Evolutionary conservation across 2,797 vertebrate genomes (phyloP), one percentile per base, ranked within the genome.

Genomic region (Aulostomus chinensis): DNA sequence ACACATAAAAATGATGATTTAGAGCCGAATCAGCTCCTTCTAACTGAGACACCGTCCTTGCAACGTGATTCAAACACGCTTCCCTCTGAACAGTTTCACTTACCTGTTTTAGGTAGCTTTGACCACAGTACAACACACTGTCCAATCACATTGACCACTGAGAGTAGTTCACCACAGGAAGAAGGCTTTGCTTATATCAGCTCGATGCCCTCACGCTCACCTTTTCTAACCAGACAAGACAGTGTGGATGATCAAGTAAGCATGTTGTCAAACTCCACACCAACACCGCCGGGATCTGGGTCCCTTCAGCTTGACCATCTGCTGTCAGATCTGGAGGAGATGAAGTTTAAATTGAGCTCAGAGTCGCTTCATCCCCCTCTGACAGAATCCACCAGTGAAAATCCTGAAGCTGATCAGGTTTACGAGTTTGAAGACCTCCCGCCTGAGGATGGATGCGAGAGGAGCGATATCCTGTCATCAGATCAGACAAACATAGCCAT

Each of bases 221-320:
- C 64, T 7, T 43, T 26, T 48, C 64, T 78, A 47, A 69, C 41
- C 31, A 46, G 52, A 14, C 29, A 76, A 58, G 68, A 64, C 3
- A 56, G 30, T 39, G 17, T 14, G 39, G 43, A 60, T 48, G 70
- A 68, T 31, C 18, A 70, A 42, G 33, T 55, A 7, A n/a, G 54
- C 24, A 50, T 50, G 21, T 63, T 65, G 8, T 32, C 55, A 13
- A 49, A 76, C 14, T 60, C 73, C 11, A 56, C 35, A 22, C 26
- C 56, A 55, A 33, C 58, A 36, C 17, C 60, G 41, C 41, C 65
- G 25, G 52, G 11, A 18, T 74, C 65, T 48, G 53, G 35, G 10
- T 84, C 78, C 6, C 67, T 70, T 56, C 68, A 78, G 42, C 74
- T 84, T 59, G 76, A 85, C 30, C 68, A 75, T 34, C 58, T 82